phyloP scores from a whole-genome alignment of 2,797 vertebrate species.

The Microctenopoma stevenorrisi region DNA sequence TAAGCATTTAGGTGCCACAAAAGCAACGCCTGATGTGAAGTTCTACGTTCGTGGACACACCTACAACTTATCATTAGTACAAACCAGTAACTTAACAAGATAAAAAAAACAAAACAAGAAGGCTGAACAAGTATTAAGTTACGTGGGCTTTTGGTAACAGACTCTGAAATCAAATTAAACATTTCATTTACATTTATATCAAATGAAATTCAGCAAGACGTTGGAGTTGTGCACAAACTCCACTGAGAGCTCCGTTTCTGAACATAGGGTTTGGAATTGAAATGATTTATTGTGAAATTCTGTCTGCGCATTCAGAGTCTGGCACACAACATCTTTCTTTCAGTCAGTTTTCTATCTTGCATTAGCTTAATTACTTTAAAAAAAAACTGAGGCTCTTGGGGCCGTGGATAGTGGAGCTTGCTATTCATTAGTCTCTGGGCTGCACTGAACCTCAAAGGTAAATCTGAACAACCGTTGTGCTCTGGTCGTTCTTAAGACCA shows the following conservation, averaged over 20 bases:
- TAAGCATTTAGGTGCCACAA: background rate
- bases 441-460: conserved; percentile 61
- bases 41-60: background rate
- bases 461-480: conserved; percentile 57
- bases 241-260: background rate
- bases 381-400: conserved; percentile 32
- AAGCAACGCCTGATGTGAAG: background rate
- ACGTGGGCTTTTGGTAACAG: background rate
- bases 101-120: background rate
- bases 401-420: conserved; percentile 34
- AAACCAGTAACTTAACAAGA: conserved; percentile 3
- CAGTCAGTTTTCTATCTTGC: conserved; percentile 27
- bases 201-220: background rate
- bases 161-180: background rate
- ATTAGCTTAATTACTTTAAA: conserved; percentile 51
- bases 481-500: conserved; percentile 49
- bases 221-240: background rate
- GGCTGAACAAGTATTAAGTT: background rate
- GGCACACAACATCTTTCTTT: conserved; percentile 20
- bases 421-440: conserved; percentile 62
- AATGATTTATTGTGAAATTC: too few species aligned
- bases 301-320: conserved; percentile 7
- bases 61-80: background rate
- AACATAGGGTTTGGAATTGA: background rate
- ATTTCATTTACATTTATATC: background rate